These are phyloP conservation scores for Rhizomys pruinosus DNA, from an alignment of 2,113 vertebrate species.

Conservation along the genomic window DNA sequence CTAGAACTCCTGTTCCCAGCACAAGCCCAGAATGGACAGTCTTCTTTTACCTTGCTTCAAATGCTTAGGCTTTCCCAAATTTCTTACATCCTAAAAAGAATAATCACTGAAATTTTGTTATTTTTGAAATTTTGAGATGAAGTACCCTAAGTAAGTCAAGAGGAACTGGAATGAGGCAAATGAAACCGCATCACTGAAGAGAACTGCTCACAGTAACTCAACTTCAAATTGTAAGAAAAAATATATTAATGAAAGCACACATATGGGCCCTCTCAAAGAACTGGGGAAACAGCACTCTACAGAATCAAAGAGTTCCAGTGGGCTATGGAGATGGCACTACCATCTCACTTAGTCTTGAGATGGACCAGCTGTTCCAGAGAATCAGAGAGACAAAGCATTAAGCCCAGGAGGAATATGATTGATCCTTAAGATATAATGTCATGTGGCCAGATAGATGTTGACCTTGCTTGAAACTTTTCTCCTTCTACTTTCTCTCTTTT, in stretches of 20 bases:
- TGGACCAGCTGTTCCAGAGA: background rate
- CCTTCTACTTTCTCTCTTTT: background rate
- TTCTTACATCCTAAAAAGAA: too few species aligned
- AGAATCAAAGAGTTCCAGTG: background rate
- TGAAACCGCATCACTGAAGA: background rate
- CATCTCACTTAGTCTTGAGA: too few species aligned
- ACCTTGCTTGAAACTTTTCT: background rate
- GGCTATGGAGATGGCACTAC: accelerated
- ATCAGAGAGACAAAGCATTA: background rate
- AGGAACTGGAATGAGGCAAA: background rate
- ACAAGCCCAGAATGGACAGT: background rate
- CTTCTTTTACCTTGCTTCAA: background rate
- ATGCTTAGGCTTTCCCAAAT: background rate
- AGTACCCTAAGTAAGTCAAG: too few species aligned
- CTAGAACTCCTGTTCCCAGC: background rate
- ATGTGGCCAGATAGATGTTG: background rate
- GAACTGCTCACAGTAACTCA: background rate
- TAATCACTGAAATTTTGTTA: background rate
- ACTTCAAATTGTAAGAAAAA: background rate
- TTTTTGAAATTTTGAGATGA: background rate
- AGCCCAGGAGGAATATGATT: background rate
- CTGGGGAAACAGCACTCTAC: background rate
- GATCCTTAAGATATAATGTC: background rate
- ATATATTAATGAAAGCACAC: background rate
- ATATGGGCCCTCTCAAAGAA: background rate